Evolutionary conservation across 2,797 vertebrate species (phyloP).

Genomic region (Tragopan temminckii): DNA sequence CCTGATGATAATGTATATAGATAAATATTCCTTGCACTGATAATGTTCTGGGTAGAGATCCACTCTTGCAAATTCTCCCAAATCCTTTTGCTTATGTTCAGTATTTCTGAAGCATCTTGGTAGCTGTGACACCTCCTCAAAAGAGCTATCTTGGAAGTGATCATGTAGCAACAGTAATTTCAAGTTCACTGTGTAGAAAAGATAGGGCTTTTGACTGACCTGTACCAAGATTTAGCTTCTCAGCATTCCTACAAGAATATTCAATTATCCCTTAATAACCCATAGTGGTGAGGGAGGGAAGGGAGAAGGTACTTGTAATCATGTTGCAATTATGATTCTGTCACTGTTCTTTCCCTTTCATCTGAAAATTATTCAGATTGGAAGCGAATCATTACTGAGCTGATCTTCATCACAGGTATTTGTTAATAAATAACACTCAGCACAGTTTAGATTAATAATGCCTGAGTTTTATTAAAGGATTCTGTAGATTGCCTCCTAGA

Average conservation of each 20-base stretch:
- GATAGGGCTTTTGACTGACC: neutral
- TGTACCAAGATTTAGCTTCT: neutral
- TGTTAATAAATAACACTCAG: constrained; percentile 27
- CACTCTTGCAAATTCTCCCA: neutral
- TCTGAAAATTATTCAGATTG: constrained; percentile 11
- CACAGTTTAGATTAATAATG: neutral
- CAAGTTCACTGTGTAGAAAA: constrained; percentile 29
- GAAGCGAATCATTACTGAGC: neutral
- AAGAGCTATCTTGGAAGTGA: neutral
- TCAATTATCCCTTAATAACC: constrained; percentile 24
- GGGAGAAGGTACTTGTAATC: neutral
- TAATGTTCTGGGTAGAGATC: neutral
- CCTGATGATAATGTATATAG: neutral
- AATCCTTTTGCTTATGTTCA: rapidly evolving
- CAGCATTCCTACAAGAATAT: constrained; percentile 23
- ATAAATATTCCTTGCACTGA: neutral
- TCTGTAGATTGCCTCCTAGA: neutral
- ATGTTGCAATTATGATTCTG: neutral
- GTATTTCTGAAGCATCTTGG: neutral
- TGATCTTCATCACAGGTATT: neutral
- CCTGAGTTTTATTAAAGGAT: neutral
- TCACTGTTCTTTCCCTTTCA: neutral
- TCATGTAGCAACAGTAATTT: neutral
- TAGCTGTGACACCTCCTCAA: neutral
- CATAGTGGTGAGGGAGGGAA: neutral